These are phyloP conservation scores for Anoura caudifer DNA, from an alignment of 2,113 vertebrate species.

Conservation along the genomic window DNA sequence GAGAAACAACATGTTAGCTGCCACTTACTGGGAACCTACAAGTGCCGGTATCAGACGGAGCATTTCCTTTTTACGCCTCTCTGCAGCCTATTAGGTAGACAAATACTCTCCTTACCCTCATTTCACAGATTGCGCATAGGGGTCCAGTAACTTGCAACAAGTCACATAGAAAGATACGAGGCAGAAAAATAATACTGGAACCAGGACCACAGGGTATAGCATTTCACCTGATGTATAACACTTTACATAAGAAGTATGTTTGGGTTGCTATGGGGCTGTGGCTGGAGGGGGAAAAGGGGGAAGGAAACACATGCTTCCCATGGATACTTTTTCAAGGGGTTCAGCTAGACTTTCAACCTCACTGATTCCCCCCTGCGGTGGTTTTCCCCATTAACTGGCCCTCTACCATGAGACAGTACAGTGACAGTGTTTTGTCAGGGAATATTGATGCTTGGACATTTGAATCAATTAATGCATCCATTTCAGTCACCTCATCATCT, in stretches of 20 bases:
- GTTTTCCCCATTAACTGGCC: background rate
- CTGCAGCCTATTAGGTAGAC: background rate
- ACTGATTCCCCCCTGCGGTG: background rate
- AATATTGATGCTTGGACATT: background rate
- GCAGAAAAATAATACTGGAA: background rate
- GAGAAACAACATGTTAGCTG: background rate
- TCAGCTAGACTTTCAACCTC: background rate
- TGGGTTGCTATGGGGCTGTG: too few species aligned
- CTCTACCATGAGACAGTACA: background rate
- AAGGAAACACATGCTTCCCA: background rate
- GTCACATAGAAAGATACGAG: background rate
- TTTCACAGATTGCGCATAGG: background rate
- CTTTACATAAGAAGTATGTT: background rate
- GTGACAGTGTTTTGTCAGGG: background rate
- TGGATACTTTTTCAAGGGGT: background rate
- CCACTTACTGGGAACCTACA: background rate
- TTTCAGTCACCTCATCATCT: background rate
- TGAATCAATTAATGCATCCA: constrained; percentile 28
- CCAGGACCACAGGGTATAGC: background rate
- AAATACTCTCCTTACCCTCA: background rate
- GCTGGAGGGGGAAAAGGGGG: accelerated
- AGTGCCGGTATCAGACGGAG: background rate
- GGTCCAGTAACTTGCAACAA: background rate
- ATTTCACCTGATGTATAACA: background rate
- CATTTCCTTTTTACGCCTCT: background rate